Percentiles rank a stretch among this genome's conserved stretches.
These are phyloP conservation scores for Drosophila buzzatii DNA, from an alignment of 2,888 invertebrate species.

Conservation along the genomic window DNA sequence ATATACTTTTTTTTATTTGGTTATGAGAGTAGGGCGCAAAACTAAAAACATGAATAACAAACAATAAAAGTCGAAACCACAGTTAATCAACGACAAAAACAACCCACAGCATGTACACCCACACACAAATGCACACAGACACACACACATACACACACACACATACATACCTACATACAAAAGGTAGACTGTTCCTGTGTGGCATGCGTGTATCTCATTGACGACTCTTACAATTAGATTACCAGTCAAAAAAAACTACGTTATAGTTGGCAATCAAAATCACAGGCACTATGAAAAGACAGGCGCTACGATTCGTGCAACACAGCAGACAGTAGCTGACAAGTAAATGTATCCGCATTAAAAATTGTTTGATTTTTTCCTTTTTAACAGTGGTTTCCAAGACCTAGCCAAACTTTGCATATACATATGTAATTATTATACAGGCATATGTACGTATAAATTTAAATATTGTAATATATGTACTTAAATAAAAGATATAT, in stretches of 20 bases:
- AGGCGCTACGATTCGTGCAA: slow-evolving; percentile 66
- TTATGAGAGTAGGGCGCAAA: slow-evolving; percentile 48
- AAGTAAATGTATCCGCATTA: neutral
- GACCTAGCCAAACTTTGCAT: neutral
- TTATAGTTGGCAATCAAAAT: slow-evolving; percentile 57
- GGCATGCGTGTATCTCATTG: slow-evolving; percentile 48
- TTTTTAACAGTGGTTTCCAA: too few species aligned
- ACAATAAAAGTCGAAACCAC: slow-evolving; percentile 70
- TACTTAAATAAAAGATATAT: too few species aligned
- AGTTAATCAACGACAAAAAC: slow-evolving; percentile 73
- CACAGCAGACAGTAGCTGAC: neutral
- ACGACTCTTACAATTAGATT: slow-evolving; percentile 76
- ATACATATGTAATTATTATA: neutral
- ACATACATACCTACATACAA: neutral
- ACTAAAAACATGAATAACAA: slow-evolving; percentile 41
- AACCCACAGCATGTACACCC: slow-evolving; percentile 36
- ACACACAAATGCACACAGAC: neutral
- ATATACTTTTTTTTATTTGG: slow-evolving; percentile 5
- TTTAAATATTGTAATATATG: too few species aligned
- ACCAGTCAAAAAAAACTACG: slow-evolving; percentile 52
- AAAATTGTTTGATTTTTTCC: neutral
- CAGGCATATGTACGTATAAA: neutral
- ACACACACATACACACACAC: neutral
- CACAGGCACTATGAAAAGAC: slow-evolving; percentile 44
- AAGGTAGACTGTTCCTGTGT: slow-evolving; percentile 29